Evolutionary conservation across 2,113 vertebrate genomes (phyloP), one percentile per base, ranked within the genome.

Genomic region (Mesoclemmys tuberculata): DNA sequence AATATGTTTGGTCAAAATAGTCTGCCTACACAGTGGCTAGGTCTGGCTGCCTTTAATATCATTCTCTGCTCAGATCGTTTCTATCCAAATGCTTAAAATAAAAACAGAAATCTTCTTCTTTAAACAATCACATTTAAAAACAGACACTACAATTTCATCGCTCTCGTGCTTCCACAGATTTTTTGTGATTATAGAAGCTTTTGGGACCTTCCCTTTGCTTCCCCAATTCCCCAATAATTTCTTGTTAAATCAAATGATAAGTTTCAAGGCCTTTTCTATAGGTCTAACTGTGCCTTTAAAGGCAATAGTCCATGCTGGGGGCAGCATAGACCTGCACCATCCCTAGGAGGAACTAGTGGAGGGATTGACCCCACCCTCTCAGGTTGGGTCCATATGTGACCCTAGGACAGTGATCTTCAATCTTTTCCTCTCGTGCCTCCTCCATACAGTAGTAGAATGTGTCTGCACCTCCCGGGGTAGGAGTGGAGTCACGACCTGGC

Each of bases 141-240:
- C 14, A 8, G 54, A 58, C 91, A 80, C 91, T 3, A 21, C 89
- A 56, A 85, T 91, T 97, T 83, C 89, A 94, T 90, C 4, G 10
- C 49, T 89, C 51, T 91, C 90, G 82, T 92, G 90, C 46, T 87
- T 8, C 58, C 84, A 24, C 0, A 87, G 1, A 8, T 78, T 93
- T 94, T 55, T 90, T 87, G 55, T 58, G 6, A 84, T 95, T 55
- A 85, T 61, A 87, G 11, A 38, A 87, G 46, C 21, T 91, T 79
- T 96, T 92, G 94, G 77, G 95, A 88, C 74, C 93, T 91, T 94
- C 52, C 89, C 77, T n/a, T 77, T 52, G 31, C 24, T 79, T 68
- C 35, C 86, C 75, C 35, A 80, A 51, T 1, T 2, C 55, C n/a
- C n/a, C n/a, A n/a, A n/a, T n/a, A n/a, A 84, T 96, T 95, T 82